These are phyloP conservation scores for Phrynosoma blainvillii DNA, from an alignment of 2,113 vertebrate genomes.

Conservation along the genomic window DNA sequence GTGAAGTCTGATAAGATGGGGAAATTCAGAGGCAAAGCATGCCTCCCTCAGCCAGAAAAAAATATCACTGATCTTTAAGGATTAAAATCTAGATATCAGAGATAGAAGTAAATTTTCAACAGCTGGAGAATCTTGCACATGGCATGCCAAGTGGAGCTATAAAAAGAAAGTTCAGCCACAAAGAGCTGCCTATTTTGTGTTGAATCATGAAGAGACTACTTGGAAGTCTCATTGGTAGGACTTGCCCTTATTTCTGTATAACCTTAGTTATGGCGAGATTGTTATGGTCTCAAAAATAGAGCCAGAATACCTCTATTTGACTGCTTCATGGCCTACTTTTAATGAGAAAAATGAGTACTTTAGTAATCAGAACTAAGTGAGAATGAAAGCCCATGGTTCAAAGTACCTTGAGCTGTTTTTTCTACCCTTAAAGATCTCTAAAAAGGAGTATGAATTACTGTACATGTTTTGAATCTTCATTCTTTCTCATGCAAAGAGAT, in stretches of 20 bases:
- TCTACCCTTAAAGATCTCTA: conserved; percentile 48
- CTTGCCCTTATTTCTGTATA: background rate
- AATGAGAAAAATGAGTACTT: conserved; percentile 12
- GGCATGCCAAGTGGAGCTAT: background rate
- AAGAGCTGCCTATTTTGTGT: background rate
- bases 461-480: conserved; percentile 25
- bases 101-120: background rate
- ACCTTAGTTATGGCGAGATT: background rate
- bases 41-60: too few species aligned
- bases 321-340: background rate
- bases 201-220: background rate
- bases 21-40: background rate
- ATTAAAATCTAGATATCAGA: background rate
- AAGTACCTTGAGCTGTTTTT: conserved; percentile 39
- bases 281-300: conserved; percentile 3
- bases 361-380: conserved; percentile 32
- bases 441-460: conserved; percentile 24
- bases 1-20: background rate
- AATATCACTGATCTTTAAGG: background rate
- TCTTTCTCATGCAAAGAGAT: background rate
- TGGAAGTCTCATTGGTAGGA: background rate
- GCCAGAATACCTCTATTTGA: background rate
- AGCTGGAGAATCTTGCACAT: background rate
- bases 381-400: conserved; percentile 33
- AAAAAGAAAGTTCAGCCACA: background rate